Base-by-base conservation (phyloP, 2,113 vertebrate species). In the Gavialis gangeticus region DNA sequence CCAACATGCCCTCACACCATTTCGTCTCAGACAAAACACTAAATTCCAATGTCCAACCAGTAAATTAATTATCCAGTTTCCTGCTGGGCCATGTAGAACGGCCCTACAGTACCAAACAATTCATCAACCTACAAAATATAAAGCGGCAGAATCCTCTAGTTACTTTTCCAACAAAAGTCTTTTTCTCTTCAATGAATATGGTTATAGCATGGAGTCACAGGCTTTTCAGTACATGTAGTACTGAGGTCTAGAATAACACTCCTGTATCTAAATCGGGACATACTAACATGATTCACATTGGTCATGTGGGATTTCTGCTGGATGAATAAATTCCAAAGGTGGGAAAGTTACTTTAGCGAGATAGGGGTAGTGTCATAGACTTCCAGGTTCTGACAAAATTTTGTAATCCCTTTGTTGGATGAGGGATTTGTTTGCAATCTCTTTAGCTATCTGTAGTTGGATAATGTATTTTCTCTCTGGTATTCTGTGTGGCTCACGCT, bases 271-370 rank as follows among this genome's bases (percentile, higher is more conserved):
- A 16, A 59, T 21, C 59, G n/a, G 73, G 76, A 85, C 21, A 37
- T 79, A 6, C 58, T 81, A 95, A 83, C 81, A 64, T 79, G 67
- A 87, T 78, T 93, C 90, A 91, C 91, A 96, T 97, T 89, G 95
- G 91, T 95, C 89, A 92, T 89, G 58, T 90, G 96, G 91, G 89
- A 93, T 82, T 94, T 90, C 85, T 75, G 71, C 22, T 30, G 75
- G 46, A 46, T 87, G 78, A 30, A n/a, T 75, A 63, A 17, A 88
- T 77, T 24, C 76, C 11, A 59, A 5, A 18, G 27, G 75, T 14
- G 89, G 56, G 58, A 46, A 75, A 92, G 75, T 19, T 67, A 18
- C 10, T 90, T 76, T 79, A 89, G 13, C 81, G 69, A 78, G 79
- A 86, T 94, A 10, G 78, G 85, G 89, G 54, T 59, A 79, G 78